Evolutionary conservation across 2,888 invertebrate species (phyloP), one percentile per base, ranked within the genome.

Genomic region (Meteorus colon): DNA sequence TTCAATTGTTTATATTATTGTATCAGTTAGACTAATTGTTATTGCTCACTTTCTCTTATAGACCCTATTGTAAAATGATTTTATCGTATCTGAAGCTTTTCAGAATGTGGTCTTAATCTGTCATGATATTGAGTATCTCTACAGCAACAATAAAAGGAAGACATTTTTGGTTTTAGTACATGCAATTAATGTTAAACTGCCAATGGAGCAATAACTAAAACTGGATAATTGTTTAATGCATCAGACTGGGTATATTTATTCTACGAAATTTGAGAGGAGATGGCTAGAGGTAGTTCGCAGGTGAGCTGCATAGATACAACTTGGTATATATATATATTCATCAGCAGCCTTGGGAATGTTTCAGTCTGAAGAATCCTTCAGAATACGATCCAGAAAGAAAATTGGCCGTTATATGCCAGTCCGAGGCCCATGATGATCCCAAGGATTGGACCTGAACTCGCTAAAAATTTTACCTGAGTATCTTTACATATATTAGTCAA

Each of bases 321-420:
- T 41, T 14, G 10, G 14, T 48, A 48, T 48, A 48, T 48, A 48
- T 48, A n/a, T 48, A n/a, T 48, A 48, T 48, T 29, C 60, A 60
- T 60, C 12, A 31, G 12, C 29, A 29, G 19, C 55, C 55, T 55
- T 55, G 55, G 10, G n/a, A 55, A 55, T 55, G 6, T n/a, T 55
- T 19, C 19, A 19, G 55, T n/a, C 55, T 8, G 19, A 8, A 55
- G 19, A 55, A 55, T 55, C 19, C 19, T 19, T 24, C 12, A 41
- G 12, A 4, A 41, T 55, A 55, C n/a, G 78, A 79, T 81, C 73
- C 76, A 77, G 78, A 81, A 81, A 81, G 79, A 76, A 81, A 81
- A 81, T 77, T 76, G 77, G 77, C 77, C 71, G 75, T 72, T 48
- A 55, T 19, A 34, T 68, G 10, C 8, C 34, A 10, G 8, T 48